A percentile compares a stretch with the other conserved stretches of the same genome.
Conservation (phyloP, 1,140 invertebrate genomes). For the Brachionus koreanus region DNA sequence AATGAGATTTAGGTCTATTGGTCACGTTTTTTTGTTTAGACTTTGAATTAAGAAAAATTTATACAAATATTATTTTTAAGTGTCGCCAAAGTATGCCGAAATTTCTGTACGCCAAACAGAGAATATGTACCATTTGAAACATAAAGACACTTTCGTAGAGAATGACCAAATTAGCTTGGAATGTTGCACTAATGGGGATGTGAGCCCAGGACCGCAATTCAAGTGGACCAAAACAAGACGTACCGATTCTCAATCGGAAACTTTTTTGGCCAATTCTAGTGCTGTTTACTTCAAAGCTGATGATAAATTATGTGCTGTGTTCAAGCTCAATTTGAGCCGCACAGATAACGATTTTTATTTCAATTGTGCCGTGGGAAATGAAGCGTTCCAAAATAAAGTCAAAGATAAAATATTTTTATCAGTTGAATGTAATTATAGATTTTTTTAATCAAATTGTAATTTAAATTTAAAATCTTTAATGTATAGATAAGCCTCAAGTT, state of each 20-base stretch:
- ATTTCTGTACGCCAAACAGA: neutral
- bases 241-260: neutral
- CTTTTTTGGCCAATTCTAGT: neutral
- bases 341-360: constrained; percentile 30
- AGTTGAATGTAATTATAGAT: constrained; percentile 38
- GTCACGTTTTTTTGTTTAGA: constrained; percentile 10
- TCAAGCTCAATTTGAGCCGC: neutral
- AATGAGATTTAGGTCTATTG: neutral
- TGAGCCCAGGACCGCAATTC: neutral
- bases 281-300: neutral
- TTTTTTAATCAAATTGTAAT: neutral
- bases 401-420: constrained; percentile 23
- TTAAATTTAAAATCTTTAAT: neutral
- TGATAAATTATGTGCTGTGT: neutral
- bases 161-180: neutral
- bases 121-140: neutral
- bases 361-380: constrained; percentile 28
- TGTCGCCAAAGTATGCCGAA: constrained; percentile 34
- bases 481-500: constrained; percentile 34
- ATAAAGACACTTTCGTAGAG: neutral
- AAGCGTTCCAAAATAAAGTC: constrained; percentile 24
- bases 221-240: constrained; percentile 17
- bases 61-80: constrained; percentile 27
- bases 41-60: constrained; percentile 9
- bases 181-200: constrained; percentile 31